These are phyloP conservation scores for Cirrhinus molitorella DNA, from an alignment of 2,797 vertebrate genomes.

Conservation along the genomic window DNA sequence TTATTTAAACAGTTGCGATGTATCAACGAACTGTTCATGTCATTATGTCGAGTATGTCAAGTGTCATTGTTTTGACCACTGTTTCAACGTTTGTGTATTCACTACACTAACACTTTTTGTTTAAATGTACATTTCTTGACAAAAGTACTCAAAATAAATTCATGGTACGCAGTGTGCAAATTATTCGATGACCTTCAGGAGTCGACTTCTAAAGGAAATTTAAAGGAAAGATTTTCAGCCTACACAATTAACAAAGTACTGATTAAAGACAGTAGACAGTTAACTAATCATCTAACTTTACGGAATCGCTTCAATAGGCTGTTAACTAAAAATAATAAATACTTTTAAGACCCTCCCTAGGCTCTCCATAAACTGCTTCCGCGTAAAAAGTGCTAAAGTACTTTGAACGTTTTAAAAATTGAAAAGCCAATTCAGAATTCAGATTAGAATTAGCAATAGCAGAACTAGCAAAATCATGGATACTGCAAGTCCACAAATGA, in stretches of 20 bases:
- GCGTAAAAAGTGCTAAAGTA: not conserved
- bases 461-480: not conserved
- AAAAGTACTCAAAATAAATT: constrained; percentile 59
- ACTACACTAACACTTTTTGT: constrained; percentile 68
- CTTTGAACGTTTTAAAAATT: too few species aligned
- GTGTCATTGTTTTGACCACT: constrained; percentile 63
- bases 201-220: not conserved
- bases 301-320: too few species aligned
- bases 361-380: not conserved
- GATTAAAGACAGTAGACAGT: not conserved
- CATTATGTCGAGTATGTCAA: constrained; percentile 60
- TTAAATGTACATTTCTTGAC: constrained; percentile 54
- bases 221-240: not conserved
- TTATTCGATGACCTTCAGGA: not conserved
- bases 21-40: constrained; percentile 55
- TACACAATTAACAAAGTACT: not conserved
- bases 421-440: not conserved
- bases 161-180: constrained; percentile 41
- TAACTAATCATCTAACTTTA: too few species aligned
- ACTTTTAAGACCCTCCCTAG: too few species aligned
- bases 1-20: constrained; percentile 85
- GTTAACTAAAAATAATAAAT: too few species aligned
- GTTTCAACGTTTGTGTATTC: constrained; percentile 81
- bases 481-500: not conserved
- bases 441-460: not conserved